phyloP scores from a whole-genome alignment of 2,797 vertebrate genomes.

The Huso huso region DNA sequence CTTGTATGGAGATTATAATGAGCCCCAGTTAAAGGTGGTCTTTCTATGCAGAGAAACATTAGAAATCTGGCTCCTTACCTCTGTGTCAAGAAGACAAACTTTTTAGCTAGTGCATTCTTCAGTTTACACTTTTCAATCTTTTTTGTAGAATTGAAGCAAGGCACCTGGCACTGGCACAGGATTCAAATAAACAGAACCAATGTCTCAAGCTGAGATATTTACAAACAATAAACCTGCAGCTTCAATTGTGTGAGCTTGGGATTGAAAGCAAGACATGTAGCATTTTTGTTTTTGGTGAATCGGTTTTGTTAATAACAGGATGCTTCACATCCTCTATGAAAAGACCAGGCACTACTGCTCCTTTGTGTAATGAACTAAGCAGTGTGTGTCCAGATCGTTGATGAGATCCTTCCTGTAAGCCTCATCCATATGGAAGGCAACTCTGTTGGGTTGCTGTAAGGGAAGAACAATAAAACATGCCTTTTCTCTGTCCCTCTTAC shows the following conservation, averaged over 20 bases:
- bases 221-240: too few relatives aligned
- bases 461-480: neutral
- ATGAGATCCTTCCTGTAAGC: slow-evolving; percentile 1
- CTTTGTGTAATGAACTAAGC: neutral
- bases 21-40: slow-evolving; percentile 28
- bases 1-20: neutral
- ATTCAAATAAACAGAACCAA: too few relatives aligned
- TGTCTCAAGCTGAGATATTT: too few relatives aligned
- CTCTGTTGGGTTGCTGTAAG: neutral
- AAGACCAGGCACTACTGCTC: neutral
- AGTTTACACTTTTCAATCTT: too few relatives aligned
- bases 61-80: too few relatives aligned
- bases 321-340: slow-evolving; percentile 1
- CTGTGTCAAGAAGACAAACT: too few relatives aligned
- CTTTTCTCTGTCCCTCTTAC: neutral
- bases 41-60: slow-evolving; percentile 6
- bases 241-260: too few relatives aligned
- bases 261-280: too few relatives aligned
- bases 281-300: neutral
- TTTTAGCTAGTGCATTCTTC: too few relatives aligned
- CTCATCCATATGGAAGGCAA: neutral
- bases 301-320: slow-evolving; percentile 1
- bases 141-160: too few relatives aligned
- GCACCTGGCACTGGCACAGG: slow-evolving; percentile 12
- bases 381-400: neutral